phyloP scores from a whole-genome alignment of 2,797 vertebrate species.

The Leptodactylus fallax region DNA sequence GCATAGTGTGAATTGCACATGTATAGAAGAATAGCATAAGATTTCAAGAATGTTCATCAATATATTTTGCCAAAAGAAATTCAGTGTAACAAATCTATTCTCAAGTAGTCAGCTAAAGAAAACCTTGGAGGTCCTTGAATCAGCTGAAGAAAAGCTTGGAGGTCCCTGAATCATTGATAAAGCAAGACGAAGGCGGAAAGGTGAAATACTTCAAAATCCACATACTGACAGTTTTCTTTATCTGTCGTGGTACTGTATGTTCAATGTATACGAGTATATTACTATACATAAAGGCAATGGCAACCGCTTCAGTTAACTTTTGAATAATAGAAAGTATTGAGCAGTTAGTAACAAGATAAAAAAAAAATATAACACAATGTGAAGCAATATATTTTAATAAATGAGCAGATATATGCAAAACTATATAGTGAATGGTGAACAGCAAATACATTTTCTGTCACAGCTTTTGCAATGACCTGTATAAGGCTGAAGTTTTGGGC shows the following conservation, averaged over 20 bases:
- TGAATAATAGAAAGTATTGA: neutral
- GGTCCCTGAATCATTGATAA: constrained; percentile 42
- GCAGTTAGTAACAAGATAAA: too few species aligned
- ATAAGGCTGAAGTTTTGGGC: too few species aligned
- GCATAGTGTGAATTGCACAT: neutral
- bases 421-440: too few species aligned
- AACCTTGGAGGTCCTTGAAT: constrained; percentile 18
- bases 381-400: neutral
- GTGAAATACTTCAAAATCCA: neutral
- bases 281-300: neutral
- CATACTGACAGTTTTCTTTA: neutral
- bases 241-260: neutral
- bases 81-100: constrained; percentile 14
- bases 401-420: neutral
- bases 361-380: neutral
- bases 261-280: neutral
- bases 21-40: neutral
- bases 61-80: constrained; percentile 35
- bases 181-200: constrained; percentile 4
- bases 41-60: constrained; percentile 28
- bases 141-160: constrained; percentile 16
- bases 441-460: too few species aligned
- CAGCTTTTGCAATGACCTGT: too few species aligned
- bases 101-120: constrained; percentile 8
- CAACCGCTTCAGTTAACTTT: neutral